phyloP scores from a whole-genome alignment of 92 coral and sea anemone species.

The Paramuricea clavata region DNA sequence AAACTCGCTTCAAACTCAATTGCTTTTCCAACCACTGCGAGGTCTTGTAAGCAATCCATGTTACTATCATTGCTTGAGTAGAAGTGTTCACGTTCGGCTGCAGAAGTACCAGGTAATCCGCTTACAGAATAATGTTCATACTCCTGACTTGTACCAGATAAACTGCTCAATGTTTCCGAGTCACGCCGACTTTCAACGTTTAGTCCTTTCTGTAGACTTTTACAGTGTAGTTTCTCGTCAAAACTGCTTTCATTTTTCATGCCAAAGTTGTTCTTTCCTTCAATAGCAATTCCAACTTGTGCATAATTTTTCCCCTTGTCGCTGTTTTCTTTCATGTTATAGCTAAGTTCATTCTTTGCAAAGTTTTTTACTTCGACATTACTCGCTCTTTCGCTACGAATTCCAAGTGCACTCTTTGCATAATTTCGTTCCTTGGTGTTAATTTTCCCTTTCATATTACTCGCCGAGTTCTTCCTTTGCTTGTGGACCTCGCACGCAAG shows the following conservation, averaged over 20 bases:
- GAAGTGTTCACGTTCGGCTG: too few relatives aligned
- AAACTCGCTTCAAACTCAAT: too few relatives aligned
- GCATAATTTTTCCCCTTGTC: too few relatives aligned
- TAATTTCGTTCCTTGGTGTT: too few relatives aligned
- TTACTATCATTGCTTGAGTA: not conserved
- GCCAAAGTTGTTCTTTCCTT: not conserved
- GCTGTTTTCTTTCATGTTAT: too few relatives aligned
- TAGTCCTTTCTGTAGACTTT: not conserved
- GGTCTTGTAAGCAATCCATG: not conserved
- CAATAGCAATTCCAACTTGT: not conserved
- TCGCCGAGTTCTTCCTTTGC: not conserved
- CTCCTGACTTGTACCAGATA: not conserved
- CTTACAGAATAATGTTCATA: not conserved
- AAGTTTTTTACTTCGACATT: not conserved
- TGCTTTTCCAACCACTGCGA: not conserved
- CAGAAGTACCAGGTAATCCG: too few relatives aligned
- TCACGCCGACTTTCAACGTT: not conserved
- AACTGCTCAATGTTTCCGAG: not conserved
- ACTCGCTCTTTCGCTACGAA: not conserved
- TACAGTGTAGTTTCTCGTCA: not conserved
- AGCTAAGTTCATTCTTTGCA: too few relatives aligned
- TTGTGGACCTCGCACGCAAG: not conserved
- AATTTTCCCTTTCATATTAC: not conserved
- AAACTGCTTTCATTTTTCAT: not conserved
- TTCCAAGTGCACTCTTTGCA: too few relatives aligned